phyloP scores from a whole-genome alignment of 2,888 invertebrate genomes.

The Pomacea canaliculata region DNA sequence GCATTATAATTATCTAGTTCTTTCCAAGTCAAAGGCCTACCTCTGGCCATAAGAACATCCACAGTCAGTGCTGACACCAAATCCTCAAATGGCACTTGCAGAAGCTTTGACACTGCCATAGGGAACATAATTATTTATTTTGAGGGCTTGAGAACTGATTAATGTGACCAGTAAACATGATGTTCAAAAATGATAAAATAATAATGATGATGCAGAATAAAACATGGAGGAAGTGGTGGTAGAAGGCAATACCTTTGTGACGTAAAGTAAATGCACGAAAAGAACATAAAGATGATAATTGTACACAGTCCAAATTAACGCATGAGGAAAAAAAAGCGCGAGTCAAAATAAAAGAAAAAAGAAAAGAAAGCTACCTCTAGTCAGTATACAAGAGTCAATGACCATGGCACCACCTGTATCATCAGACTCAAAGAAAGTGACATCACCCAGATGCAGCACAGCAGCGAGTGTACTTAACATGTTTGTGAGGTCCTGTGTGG shows the following conservation, averaged over 20 bases:
- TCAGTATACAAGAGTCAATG: constrained; percentile 44
- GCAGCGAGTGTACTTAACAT: constrained; percentile 60
- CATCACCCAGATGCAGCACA: constrained; percentile 64
- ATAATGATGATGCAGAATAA: no score
- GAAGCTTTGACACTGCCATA: constrained; percentile 45
- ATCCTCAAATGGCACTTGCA: constrained; percentile 47
- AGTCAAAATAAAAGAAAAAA: no score
- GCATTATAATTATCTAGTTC: no score
- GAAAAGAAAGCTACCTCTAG: constrained; percentile 39
- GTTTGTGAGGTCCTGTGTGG: constrained; percentile 57
- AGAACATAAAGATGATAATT: no score
- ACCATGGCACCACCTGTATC: constrained; percentile 59
- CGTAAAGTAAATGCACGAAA: no score
- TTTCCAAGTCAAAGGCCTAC: constrained; percentile 27
- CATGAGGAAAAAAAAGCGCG: no score
- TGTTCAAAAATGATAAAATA: not conserved
- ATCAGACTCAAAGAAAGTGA: constrained; percentile 55
- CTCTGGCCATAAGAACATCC: constrained; percentile 50
- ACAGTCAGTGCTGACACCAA: constrained; percentile 47
- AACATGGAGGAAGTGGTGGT: no score
- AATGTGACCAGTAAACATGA: no score
- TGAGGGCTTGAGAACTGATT: no score
- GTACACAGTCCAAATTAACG: no score
- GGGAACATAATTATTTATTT: not conserved
- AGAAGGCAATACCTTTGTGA: no score